These are phyloP conservation scores for Caenorhabditis angaria DNA, from an alignment of 2,888 invertebrate species.

Conservation along the genomic window DNA sequence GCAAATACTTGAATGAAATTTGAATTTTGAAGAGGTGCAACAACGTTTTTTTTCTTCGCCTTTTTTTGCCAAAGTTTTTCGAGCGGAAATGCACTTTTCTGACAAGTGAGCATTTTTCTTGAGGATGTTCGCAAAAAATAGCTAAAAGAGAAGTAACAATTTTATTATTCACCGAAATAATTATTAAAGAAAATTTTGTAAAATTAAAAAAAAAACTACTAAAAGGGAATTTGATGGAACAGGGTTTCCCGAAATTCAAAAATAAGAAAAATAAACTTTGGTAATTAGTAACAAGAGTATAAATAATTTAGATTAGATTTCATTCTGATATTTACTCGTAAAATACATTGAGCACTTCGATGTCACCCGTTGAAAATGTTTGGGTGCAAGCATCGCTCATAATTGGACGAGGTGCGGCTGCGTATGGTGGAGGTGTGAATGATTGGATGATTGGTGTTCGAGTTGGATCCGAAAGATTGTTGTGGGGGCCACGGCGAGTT, in stretches of 20 bases:
- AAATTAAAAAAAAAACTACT: neutral
- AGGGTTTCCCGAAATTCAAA: neutral
- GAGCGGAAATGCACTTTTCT: neutral
- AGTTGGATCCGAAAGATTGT: neutral
- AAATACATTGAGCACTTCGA: constrained; percentile 75
- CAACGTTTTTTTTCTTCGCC: neutral
- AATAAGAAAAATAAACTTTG: neutral
- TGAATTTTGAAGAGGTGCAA: constrained; percentile 4
- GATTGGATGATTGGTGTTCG: constrained; percentile 32
- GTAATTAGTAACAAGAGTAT: too few relatives aligned
- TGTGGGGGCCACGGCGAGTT: constrained; percentile 35
- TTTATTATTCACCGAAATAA: neutral
- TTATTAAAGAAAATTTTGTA: neutral
- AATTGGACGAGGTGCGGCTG: constrained; percentile 48
- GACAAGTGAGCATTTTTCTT: too few relatives aligned
- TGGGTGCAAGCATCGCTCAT: constrained; percentile 67
- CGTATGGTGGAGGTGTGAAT: constrained; percentile 38
- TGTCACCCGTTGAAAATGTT: constrained; percentile 72
- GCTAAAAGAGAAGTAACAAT: neutral
- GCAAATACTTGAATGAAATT: constrained; percentile 4
- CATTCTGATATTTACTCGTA: constrained; percentile 60
- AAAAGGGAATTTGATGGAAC: neutral
- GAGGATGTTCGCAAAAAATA: neutral
- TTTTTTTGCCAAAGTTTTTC: neutral
- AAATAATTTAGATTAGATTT: too few relatives aligned